Evolutionary conservation across 23 tunicate species (phyloP), one percentile per base, ranked within the genome.

Genomic region (Trididemnum nubilum): DNA sequence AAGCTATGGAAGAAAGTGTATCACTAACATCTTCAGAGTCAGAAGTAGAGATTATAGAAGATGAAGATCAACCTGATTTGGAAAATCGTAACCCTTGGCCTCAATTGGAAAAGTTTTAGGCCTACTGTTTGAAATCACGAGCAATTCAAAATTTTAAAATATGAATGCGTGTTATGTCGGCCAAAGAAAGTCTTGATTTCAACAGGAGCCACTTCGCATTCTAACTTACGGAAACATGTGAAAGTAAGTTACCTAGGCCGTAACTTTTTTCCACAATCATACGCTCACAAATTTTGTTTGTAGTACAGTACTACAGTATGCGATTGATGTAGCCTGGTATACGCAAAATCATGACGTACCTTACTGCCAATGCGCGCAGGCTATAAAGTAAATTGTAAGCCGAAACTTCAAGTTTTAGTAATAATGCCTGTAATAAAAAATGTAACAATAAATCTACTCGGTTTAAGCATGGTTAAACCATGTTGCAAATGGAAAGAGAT

Each of bases 21-120:
- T 44, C 54, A 44, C 54, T 44, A 44, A 44, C 54, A 44, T 44
- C 54, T 44, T 44, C 54, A 44, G 54, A 7, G 54, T 44, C 54
- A 44, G 54, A 44, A 44, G 54, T 44, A 44, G 54, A 44, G 54
- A 44, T 44, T 44, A 44, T 44, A 44, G 54, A 44, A 44, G 54
- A 44, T 44, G 54, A 44, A 44, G 54, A 44, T 44, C 54, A 44
- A 44, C 54, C 12, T 44, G 54, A 44, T 44, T 44, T 44, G 54
- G 54, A 44, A 44, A 44, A 44, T 44, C 54, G 54, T 44, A 44
- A 44, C 54, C 54, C 54, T 44, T 44, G 54, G 54, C 54, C 54
- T 44, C 54, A 44, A 44, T 44, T 44, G 54, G 54, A 44, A 44
- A 44, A 44, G 54, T 44, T 44, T 44, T 44, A n/a, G n/a, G n/a